These are phyloP conservation scores for Hippoglossus hippoglossus DNA, from an alignment of 2,797 vertebrate species.

Conservation along the genomic window DNA sequence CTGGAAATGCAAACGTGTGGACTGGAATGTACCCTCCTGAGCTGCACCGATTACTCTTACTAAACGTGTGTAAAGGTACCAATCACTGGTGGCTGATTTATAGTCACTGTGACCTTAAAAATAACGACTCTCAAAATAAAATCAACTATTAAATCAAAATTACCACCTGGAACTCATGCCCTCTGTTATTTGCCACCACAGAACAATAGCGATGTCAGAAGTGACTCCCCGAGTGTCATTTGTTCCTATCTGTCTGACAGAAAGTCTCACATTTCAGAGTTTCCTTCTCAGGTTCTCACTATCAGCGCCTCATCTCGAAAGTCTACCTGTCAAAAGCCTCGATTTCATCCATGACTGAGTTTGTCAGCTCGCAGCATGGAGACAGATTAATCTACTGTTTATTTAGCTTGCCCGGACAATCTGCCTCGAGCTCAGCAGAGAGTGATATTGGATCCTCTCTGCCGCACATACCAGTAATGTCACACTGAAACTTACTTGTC, in stretches of 20 bases:
- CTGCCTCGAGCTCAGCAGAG: constrained; percentile 55
- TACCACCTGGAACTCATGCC: neutral
- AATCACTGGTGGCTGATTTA: neutral
- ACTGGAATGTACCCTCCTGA: constrained; percentile 20
- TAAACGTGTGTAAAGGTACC: neutral
- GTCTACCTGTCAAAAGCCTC: constrained; percentile 61
- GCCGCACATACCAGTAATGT: constrained; percentile 70
- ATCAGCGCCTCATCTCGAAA: constrained; percentile 59
- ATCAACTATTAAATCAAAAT: neutral
- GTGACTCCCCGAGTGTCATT: constrained; percentile 21
- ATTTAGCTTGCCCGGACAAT: constrained; percentile 71
- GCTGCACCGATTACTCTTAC: neutral
- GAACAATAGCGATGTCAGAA: neutral
- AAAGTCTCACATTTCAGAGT: constrained; percentile 46
- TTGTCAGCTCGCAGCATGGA: constrained; percentile 63
- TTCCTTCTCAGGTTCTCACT: constrained; percentile 49
- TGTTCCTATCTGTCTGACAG: constrained; percentile 33
- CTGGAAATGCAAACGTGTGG: constrained; percentile 20
- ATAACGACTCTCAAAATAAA: constrained; percentile 1
- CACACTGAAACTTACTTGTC: constrained; percentile 70
- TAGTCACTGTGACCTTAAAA: neutral
- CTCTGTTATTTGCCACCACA: neutral
- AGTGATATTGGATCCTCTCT: constrained; percentile 65
- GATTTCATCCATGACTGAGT: constrained; percentile 71
- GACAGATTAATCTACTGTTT: constrained; percentile 76